Conservation (phyloP, 2,797 vertebrate species). For the Chelon auratus region DNA sequence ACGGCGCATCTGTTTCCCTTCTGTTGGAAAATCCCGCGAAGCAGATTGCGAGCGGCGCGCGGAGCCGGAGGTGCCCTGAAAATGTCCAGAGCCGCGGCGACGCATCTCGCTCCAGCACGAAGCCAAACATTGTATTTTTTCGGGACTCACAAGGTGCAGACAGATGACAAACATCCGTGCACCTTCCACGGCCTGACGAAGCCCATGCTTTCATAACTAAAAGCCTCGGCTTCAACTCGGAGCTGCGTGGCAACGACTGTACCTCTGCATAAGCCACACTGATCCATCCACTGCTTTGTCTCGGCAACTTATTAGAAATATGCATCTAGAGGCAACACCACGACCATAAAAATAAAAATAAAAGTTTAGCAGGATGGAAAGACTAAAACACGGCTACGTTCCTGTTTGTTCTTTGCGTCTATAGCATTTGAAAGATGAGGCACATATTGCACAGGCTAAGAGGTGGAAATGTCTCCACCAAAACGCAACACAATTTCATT, state of each 20-base stretch:
- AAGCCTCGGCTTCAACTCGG: slow-evolving; percentile 25
- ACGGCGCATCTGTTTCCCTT: slow-evolving; percentile 77
- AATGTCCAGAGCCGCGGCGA: slow-evolving; percentile 73
- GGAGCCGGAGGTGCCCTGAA: slow-evolving; percentile 62
- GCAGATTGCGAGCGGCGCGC: slow-evolving; percentile 34
- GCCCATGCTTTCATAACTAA: slow-evolving; percentile 59
- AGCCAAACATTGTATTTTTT: slow-evolving; percentile 51
- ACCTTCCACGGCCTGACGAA: slow-evolving; percentile 67
- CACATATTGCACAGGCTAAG: not conserved
- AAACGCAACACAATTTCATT: not conserved
- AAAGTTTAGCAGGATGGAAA: slow-evolving; percentile 48
- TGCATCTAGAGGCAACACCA: not conserved
- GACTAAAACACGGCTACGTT: slow-evolving; percentile 8
- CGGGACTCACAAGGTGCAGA: slow-evolving; percentile 52
- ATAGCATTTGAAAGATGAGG: not conserved
- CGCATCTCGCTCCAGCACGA: slow-evolving; percentile 52
- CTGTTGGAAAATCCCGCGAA: slow-evolving; percentile 51
- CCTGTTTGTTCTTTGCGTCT: not conserved
- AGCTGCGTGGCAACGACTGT: not conserved
- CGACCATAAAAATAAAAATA: slow-evolving; percentile 6
- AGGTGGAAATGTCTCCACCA: not conserved
- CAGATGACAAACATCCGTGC: slow-evolving; percentile 67
- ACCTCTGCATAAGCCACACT: not conserved
- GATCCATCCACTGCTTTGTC: not conserved
- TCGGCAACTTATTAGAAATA: slow-evolving; percentile 32